Percentiles rank a stretch among this genome's conserved stretches.
Evolutionary conservation across 35 echinoderm and acorn worm genomes (phyloP).

Genomic region (Nesometra sesokonis): DNA sequence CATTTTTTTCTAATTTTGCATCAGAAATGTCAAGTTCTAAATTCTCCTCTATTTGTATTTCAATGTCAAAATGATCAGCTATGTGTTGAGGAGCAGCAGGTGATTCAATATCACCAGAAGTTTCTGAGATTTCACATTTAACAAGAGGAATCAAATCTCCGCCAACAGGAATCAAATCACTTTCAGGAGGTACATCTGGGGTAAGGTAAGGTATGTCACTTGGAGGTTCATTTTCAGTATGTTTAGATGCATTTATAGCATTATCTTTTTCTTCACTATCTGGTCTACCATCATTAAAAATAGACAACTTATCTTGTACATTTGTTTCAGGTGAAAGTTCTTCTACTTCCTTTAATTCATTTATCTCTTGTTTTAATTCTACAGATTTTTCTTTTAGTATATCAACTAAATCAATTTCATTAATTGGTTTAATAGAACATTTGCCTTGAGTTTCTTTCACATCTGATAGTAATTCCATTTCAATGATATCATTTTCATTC

Average conservation of each 20-base stretch:
- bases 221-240: not conserved
- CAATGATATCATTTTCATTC: not conserved
- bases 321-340: not conserved
- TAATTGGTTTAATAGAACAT: not conserved
- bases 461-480: not conserved
- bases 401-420: not conserved
- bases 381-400: not conserved
- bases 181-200: not conserved
- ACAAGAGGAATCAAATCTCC: not conserved
- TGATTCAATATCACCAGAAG: not conserved
- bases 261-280: not conserved
- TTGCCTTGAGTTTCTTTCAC: not conserved
- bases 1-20: not conserved
- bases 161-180: not conserved
- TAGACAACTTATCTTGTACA: not conserved
- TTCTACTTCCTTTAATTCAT: not conserved
- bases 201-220: not conserved
- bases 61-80: not conserved
- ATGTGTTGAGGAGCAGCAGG: not conserved
- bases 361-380: not conserved
- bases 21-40: not conserved
- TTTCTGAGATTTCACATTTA: not conserved
- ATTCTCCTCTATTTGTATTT: not conserved
- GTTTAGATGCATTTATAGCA: not conserved
- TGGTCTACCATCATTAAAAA: not conserved